Conservation (phyloP, 1,140 invertebrate species). For the Lasioglossum baleicum region DNA sequence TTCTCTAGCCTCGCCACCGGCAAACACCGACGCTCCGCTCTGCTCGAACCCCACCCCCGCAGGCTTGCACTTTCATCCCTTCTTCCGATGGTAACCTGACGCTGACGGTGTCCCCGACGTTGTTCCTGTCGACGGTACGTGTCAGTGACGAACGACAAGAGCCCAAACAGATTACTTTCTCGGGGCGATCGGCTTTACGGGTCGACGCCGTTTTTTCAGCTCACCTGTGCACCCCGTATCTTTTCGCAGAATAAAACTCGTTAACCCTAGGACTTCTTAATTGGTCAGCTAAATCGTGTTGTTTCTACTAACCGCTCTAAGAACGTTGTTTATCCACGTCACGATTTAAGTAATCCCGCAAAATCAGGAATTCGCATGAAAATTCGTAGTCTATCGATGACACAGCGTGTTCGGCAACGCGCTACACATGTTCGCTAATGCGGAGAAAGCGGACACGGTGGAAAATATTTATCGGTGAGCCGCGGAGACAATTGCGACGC, state of each 20-base stretch:
- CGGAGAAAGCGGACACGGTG: not conserved
- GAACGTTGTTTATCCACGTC: too few species aligned
- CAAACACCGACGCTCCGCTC: not conserved
- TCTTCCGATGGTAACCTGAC: slow-evolving; percentile 22
- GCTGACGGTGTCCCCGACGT: not conserved
- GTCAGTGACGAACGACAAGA: slow-evolving; percentile 22
- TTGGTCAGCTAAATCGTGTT: too few species aligned
- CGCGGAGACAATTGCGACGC: not conserved
- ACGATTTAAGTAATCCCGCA: too few species aligned
- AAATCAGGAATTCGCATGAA: too few species aligned
- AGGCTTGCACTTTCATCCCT: slow-evolving; percentile 25
- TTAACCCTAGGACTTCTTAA: too few species aligned
- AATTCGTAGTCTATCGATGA: too few species aligned
- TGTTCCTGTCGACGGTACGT: slow-evolving; percentile 6
- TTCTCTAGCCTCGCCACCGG: slow-evolving; percentile 2
- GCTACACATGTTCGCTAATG: not conserved
- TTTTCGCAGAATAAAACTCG: too few species aligned
- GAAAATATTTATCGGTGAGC: not conserved
- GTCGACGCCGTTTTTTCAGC: not conserved
- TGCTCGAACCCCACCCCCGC: not conserved
- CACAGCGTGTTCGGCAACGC: not conserved
- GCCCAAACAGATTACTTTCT: slow-evolving; percentile 48
- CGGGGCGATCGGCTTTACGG: slow-evolving; percentile 7
- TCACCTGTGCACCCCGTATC: not conserved
- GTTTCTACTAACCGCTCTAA: too few species aligned